Evolutionary conservation across 2,888 invertebrate species (phyloP).

Genomic region (Chorisops tibialis): DNA sequence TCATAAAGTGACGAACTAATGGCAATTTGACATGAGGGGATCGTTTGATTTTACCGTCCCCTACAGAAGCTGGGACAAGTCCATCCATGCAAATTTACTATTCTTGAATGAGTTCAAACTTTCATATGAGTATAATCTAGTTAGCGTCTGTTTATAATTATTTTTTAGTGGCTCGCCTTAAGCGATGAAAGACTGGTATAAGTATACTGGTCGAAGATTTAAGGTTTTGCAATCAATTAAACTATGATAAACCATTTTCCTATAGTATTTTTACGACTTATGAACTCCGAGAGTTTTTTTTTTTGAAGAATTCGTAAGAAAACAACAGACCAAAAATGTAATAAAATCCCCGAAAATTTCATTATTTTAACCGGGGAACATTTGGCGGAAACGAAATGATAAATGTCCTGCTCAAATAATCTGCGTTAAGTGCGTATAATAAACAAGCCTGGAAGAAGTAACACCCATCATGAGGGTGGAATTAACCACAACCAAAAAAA

Average conservation of each 20-base stretch:
- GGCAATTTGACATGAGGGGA: constrained; percentile 3
- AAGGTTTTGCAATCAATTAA: too few relatives aligned
- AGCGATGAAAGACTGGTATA: too few relatives aligned
- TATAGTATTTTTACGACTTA: too few relatives aligned
- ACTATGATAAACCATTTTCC: too few relatives aligned
- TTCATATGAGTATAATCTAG: too few relatives aligned
- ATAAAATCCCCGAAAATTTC: constrained; percentile 16
- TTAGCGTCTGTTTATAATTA: too few relatives aligned
- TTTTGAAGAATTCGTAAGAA: background rate
- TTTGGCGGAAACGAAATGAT: constrained; percentile 20
- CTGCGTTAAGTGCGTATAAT: constrained; percentile 24
- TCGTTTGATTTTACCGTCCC: background rate
- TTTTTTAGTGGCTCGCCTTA: too few relatives aligned
- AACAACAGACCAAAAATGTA: constrained; percentile 8
- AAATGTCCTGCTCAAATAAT: constrained; percentile 13
- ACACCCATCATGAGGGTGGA: constrained; percentile 15
- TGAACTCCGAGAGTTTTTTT: too few relatives aligned
- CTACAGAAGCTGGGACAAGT: background rate
- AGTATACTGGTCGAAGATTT: too few relatives aligned
- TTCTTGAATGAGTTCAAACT: too few relatives aligned
- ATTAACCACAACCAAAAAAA: constrained; percentile 6
- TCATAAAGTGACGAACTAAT: constrained; percentile 18
- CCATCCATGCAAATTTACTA: too few relatives aligned
- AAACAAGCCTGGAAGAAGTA: constrained; percentile 14
- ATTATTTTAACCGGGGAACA: constrained; percentile 20